A percentile compares a stretch with the other conserved stretches of the same genome.
Conservation (phyloP, 2,888 invertebrate species). For the Fissipunctia ypsillon region DNA sequence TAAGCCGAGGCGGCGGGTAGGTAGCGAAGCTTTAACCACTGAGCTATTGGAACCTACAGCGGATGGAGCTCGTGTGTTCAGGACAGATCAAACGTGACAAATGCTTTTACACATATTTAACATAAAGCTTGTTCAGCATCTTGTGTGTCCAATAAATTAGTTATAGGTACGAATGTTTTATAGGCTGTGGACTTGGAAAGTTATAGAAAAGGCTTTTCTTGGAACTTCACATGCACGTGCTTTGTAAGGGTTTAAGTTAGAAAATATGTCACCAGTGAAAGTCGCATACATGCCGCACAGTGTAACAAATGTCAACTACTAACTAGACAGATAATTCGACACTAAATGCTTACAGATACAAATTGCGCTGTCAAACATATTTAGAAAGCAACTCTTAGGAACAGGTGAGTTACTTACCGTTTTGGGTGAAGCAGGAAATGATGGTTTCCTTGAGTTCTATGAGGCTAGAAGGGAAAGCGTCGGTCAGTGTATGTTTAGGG, state of each 20-base stretch:
- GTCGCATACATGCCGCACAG: neutral
- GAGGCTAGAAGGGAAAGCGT: neutral
- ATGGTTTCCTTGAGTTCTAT: fast-evolving
- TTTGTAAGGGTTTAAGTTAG: neutral
- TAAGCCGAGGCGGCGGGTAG: neutral
- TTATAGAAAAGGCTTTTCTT: neutral
- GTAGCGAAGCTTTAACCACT: neutral
- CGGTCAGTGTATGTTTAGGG: neutral
- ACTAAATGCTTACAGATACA: neutral
- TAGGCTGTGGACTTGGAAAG: neutral
- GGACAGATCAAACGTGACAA: too few relatives aligned
- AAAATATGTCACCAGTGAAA: neutral
- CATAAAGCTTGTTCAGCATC: neutral
- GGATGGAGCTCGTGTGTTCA: too few relatives aligned
- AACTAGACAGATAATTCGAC: neutral
- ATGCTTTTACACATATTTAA: too few relatives aligned
- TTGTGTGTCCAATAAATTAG: neutral
- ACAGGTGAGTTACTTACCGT: neutral
- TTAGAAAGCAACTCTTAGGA: neutral
- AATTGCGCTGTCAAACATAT: neutral
- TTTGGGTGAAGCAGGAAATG: fast-evolving
- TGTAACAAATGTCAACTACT: neutral
- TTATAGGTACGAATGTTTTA: neutral
- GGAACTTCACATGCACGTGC: too few relatives aligned
- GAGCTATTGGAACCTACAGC: neutral